These are phyloP conservation scores for Ditylenchus dipsaci DNA, from an alignment of 1,140 invertebrate genomes.

Conservation along the genomic window DNA sequence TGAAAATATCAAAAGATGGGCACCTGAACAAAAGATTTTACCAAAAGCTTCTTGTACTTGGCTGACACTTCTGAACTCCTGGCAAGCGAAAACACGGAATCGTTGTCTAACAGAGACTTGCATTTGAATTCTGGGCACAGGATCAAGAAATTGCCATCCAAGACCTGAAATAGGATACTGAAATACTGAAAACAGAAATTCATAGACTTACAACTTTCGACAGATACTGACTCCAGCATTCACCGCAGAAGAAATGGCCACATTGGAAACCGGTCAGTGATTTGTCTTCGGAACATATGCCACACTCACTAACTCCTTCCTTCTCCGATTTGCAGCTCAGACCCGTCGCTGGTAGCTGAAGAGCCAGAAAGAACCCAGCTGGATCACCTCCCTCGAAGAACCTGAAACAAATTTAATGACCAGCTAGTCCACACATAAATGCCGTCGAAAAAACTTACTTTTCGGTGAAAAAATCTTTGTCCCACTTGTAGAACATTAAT, in stretches of 20 bases:
- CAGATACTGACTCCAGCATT: conserved; percentile 7
- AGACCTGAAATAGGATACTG: conserved; percentile 21
- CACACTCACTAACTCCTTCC: neutral
- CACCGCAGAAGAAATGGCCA: neutral
- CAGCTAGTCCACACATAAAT: neutral
- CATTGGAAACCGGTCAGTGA: conserved; percentile 3
- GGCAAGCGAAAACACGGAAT: conserved; percentile 22
- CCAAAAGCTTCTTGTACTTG: conserved; percentile 88
- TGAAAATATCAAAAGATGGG: conserved; percentile 27
- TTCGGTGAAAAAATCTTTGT: neutral
- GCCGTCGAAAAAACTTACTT: conserved; percentile 2
- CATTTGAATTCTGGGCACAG: conserved; percentile 45
- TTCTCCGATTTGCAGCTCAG: neutral
- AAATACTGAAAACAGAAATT: neutral
- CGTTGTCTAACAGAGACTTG: conserved; percentile 36
- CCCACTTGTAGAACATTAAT: conserved; percentile 7
- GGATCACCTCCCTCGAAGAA: neutral
- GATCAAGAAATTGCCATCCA: conserved; percentile 26
- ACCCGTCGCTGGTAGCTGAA: neutral
- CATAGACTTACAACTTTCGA: neutral
- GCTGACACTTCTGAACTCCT: neutral
- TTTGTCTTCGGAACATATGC: neutral
- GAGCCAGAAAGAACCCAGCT: neutral
- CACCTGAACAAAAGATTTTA: conserved; percentile 96
- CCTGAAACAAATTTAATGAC: neutral